Conservation (phyloP, 2,888 invertebrate genomes). For the Saturnia japonica region DNA sequence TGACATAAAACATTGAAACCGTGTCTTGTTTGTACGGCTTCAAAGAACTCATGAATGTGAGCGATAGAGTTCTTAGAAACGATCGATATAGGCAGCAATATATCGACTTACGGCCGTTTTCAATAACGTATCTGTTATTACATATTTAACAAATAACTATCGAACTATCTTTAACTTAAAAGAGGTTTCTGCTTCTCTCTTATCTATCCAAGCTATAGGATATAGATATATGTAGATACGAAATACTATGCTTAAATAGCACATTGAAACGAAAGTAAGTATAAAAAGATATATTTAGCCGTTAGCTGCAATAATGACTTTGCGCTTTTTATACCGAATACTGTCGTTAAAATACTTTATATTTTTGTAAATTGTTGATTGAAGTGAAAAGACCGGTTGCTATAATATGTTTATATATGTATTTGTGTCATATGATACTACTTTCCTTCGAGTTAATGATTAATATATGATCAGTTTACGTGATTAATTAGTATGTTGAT, state of each 20-base stretch:
- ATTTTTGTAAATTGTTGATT: neutral
- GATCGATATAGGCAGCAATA: neutral
- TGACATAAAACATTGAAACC: neutral
- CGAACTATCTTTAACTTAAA: no score
- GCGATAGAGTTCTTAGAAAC: neutral
- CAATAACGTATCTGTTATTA: no score
- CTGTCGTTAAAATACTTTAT: neutral
- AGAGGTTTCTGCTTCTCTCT: no score
- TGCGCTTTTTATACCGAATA: neutral
- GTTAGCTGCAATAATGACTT: neutral
- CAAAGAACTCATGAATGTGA: constrained; percentile 8
- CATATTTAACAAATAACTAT: no score
- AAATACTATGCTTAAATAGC: no score
- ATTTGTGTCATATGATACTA: constrained; percentile 6
- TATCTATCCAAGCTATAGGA: no score
- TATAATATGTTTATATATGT: constrained; percentile 1
- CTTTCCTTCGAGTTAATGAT: constrained; percentile 7
- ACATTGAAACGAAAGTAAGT: no score
- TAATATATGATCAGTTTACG: neutral
- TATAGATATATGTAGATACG: no score
- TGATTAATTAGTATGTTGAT: constrained; percentile 11
- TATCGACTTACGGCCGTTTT: neutral
- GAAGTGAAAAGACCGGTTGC: constrained; percentile 3
- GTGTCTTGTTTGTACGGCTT: neutral
- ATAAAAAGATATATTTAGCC: no score